Base-by-base conservation (phyloP, 1,140 invertebrate genomes). In the Drosophila bipectinata region DNA sequence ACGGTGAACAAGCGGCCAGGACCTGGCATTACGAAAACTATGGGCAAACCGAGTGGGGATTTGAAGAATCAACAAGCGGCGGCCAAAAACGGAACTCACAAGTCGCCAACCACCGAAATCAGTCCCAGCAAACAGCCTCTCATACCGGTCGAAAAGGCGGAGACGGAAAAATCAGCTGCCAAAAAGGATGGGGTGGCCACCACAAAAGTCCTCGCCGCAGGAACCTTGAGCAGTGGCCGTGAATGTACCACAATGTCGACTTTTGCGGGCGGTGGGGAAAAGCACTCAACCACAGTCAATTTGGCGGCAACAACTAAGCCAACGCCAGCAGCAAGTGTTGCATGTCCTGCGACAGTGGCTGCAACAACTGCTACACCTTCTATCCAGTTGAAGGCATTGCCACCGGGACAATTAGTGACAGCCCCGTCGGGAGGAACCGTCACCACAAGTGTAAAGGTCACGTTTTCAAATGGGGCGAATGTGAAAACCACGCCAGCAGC, bases 11-110 rank as follows among this genome's bases (percentile, higher is more conserved):
- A 92, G 72, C 72, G 93, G 12, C 93, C 93, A 12, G 93, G 93
- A 15, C 93, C 93, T 9, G 93, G 93, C 59, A 92, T 93, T 56
- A 71, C 93, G 3, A 94, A 94, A 61, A 92, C 93, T 52, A 57
- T 75, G 41, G 92, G 93, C 15, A 93, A 63, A 4, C 69, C 82
- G 34, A 37, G 34, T 37, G 62, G 77, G 34, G 72, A 44, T 47
- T 75, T 76, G 14, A 67, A 47, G 37, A 90, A 67, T 48, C 55
- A 69, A 34, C 73, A 64, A 49, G 21, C 61, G 9, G 58, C 55
- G 8, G 8, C 59, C n/a, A 78, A 84, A 18, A 84, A 80, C 14
- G 71, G 80, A 10, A 58, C 51, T 7, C 72, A 66, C 45, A 85
- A 69, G 41, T 67, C 66, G 12, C 60, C 10, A 5, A 44, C 41